phyloP scores from a whole-genome alignment of 2,797 vertebrate genomes.

The Siniperca undulata region DNA sequence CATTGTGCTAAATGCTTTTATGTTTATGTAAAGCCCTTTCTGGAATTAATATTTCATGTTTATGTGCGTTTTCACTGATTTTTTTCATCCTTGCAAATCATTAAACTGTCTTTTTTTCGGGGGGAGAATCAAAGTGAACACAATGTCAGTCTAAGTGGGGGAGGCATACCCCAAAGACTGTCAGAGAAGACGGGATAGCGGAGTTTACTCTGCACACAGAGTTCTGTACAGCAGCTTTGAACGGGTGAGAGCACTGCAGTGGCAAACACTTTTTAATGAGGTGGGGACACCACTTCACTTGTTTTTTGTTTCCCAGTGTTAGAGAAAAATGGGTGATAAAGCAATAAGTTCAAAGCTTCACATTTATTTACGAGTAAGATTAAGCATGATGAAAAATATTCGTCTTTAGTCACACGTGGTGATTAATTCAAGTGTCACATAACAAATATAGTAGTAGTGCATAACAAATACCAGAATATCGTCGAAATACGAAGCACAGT shows the following conservation, averaged over 20 bases:
- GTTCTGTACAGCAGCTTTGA: slow-evolving; percentile 71
- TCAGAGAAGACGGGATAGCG: slow-evolving; percentile 72
- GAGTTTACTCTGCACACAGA: slow-evolving; percentile 72
- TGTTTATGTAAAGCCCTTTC: slow-evolving; percentile 86
- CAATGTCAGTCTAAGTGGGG: slow-evolving; percentile 82
- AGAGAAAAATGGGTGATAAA: slow-evolving; percentile 62
- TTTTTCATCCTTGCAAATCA: slow-evolving; percentile 77
- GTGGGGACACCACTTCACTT: slow-evolving; percentile 71
- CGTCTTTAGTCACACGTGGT: slow-evolving; percentile 26
- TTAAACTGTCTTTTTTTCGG: slow-evolving; percentile 75
- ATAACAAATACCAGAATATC: slow-evolving; percentile 40
- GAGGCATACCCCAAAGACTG: slow-evolving; percentile 80
- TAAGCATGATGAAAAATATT: slow-evolving; percentile 35
- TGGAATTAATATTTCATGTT: slow-evolving; percentile 88
- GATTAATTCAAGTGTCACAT: slow-evolving; percentile 60
- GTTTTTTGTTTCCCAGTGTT: slow-evolving; percentile 59
- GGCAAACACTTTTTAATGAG: slow-evolving; percentile 82
- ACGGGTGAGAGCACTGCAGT: slow-evolving; percentile 65
- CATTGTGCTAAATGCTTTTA: slow-evolving; percentile 86
- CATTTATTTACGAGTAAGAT: slow-evolving; percentile 26
- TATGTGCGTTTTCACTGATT: slow-evolving; percentile 76
- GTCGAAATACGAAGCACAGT: slow-evolving; percentile 25
- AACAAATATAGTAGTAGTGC: slow-evolving; percentile 53
- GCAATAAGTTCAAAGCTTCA: slow-evolving; percentile 62
- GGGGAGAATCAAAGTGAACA: slow-evolving; percentile 82